Evolutionary conservation across 1,140 invertebrate species (phyloP), one percentile per base, ranked within the genome.

Genomic region (Steinernema feltiae): DNA sequence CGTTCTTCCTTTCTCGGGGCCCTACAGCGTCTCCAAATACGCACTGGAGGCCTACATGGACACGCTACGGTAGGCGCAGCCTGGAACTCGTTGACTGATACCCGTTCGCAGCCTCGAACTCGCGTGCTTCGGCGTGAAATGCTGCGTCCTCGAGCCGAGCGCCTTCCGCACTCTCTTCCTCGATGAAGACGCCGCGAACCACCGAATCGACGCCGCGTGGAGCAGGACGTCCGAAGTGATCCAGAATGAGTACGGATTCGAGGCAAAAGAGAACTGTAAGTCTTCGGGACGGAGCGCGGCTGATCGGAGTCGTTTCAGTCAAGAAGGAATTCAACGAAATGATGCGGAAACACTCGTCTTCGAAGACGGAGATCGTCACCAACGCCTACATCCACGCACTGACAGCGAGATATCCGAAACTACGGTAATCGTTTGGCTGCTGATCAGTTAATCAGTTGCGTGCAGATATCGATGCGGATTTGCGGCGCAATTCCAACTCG

Each of bases 31-130:
- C 7, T 29, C 69, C 69, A 69, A 69, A 32, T 69, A 7, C n/a
- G 69, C 69, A 3, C 18, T 69, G 27, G 69, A 69, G n/a, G 27
- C 69, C 18, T 69, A 69, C 69, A 69, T 69, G 69, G 69, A 69
- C 69, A 32, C 69, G 3, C 27, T 69, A 29, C 27, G 69, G 69
- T 69, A 69, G n/a, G n/a, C n/a, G n/a, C n/a, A n/a, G n/a, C n/a
- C n/a, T n/a, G n/a, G n/a, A n/a, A n/a, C n/a, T n/a, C n/a, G n/a
- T n/a, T n/a, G n/a, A n/a, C n/a, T n/a, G n/a, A n/a, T n/a, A n/a
- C n/a, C n/a, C n/a, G n/a, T n/a, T n/a, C n/a, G n/a, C 18, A 41
- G 35, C 35, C 35, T 41, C 18, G 35, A 41, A 41, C 7, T 41
- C 7, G 35, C 35, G 7, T 41, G 35, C 18, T 41, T 41, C 18